Evolutionary conservation across 2,113 vertebrate genomes (phyloP), one percentile per base, ranked within the genome.

Genomic region (Sapajus apella): DNA sequence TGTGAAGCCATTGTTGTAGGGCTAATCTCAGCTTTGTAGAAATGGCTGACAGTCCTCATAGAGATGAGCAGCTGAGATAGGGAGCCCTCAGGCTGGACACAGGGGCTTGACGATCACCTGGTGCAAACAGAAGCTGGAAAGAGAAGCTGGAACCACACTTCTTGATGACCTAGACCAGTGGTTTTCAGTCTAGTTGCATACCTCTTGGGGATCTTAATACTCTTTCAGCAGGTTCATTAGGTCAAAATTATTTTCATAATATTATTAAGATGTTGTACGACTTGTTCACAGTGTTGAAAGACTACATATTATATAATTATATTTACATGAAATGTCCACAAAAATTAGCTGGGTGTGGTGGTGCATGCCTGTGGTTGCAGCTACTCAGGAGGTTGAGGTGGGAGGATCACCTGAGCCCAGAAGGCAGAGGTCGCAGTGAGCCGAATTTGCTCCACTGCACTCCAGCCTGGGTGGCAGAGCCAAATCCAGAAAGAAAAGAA

Each of bases 211-310:
- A 81, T 77, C 32, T 35, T 11, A 21, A 55, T 43, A 50, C 16
- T 61, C 43, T 83, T 94, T 80, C 30, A 87, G 18, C 14, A 56
- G n/a, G 21, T 56, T 40, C 23, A 6, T 58, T 86, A 79, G 11
- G 32, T 72, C 86, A 73, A 90, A 82, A 87, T 50, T 90, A 88
- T 73, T 94, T 80, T 80, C 70, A 76, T 79, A 79, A 43, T 77
- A 87, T 84, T 86, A 56, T 52, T 61, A 79, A 73, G 90, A 85
- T 87, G 32, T 77, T 76, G 40, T 45, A 37, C 73, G 52, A 47
- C 73, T 81, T 89, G 91, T 86, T 58, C 37, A 91, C 9, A 37
- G 13, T 10, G 30, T 55, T 68, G 32, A 97, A 93, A 76, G 32
- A n/a, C 58, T 55, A 35, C 14, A 50, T 58, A n/a, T 58, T 61